Evolutionary conservation across 2,888 invertebrate genomes (phyloP), one percentile per base, ranked within the genome.

Genomic region (Cephonodes hylas): DNA sequence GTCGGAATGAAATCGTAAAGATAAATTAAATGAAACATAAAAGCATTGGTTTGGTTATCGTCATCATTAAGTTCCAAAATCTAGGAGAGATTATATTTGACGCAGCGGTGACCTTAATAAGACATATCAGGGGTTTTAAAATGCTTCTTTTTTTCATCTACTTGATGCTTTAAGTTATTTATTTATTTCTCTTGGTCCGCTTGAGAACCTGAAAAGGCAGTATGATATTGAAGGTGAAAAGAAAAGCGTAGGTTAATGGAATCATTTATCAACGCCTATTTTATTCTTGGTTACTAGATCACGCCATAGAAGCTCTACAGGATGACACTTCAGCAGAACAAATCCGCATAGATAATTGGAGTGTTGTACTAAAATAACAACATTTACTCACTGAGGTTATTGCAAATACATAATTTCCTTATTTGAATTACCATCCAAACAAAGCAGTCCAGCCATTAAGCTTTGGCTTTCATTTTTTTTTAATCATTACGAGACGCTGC

Each of bases 401-500:
- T 15, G 27, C 48, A 48, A 15, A 42, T 45, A 3, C 15, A 38
- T 27, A 25, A 27, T 48, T 27, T 53, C 4, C 18, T 3, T 53
- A 53, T 27, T 46, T 46, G 46, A 23, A 13, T 27, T n/a, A 31
- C 27, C 10, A 53, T 27, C 4, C 8, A 18, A 53, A 48, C 48
- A 48, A 27, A 53, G 15, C 53, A 53, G 31, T 53, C 18, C 10
- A 31, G 4, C 53, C 53, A 53, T 53, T 31, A 61, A 61, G 53
- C 42, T 5, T 5, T 15, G 31, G 10, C 56, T 53, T 25, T n/a
- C 48, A 62, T 72, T 67, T 70, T 72, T 15, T 20, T 48, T 68
- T 70, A 62, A 68, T 61, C 63, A 62, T 65, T 62, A 64, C 69
- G 63, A 63, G 62, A 63, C 65, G 68, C 63, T 74, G 68, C 68